phyloP scores from a whole-genome alignment of 2,113 vertebrate species.

The Eublepharis macularius region DNA sequence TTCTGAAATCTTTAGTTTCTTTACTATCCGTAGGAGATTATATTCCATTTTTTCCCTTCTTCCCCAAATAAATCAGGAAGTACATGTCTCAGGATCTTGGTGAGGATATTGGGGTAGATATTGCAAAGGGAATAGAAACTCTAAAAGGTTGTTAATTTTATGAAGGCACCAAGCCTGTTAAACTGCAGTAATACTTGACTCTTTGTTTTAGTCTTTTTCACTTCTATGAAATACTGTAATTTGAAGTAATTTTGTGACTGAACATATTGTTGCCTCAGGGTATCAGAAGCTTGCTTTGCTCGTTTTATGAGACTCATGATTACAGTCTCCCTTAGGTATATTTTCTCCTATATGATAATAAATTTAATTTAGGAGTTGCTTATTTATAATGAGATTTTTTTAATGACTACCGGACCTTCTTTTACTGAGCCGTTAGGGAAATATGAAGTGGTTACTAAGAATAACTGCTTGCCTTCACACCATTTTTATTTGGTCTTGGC shows the following conservation, averaged over 20 bases:
- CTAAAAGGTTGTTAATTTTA: conserved; percentile 15
- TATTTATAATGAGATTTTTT: background rate
- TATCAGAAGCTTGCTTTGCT: conserved; percentile 19
- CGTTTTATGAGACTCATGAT: conserved; percentile 3
- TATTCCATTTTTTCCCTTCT: background rate
- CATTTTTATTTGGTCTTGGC: background rate
- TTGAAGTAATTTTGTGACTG: conserved; percentile 25
- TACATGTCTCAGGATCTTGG: background rate
- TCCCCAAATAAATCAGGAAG: background rate
- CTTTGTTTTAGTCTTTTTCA: conserved; percentile 29
- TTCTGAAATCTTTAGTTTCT: fast-evolving
- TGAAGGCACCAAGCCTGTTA: conserved; percentile 1
- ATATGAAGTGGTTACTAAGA: background rate
- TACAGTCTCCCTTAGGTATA: background rate
- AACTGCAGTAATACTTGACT: conserved; percentile 27
- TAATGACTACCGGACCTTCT: background rate
- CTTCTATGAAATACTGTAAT: conserved; percentile 27
- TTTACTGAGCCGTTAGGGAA: background rate
- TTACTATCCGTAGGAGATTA: background rate
- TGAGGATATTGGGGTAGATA: conserved; percentile 4
- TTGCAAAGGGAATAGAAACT: conserved; percentile 12
- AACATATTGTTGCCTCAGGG: conserved; percentile 19
- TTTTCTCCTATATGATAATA: conserved; percentile 3
- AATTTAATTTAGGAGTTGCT: background rate
- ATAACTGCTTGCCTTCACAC: background rate